Evolutionary conservation across 2,888 invertebrate species (phyloP).

Genomic region (Athalia rosae): DNA sequence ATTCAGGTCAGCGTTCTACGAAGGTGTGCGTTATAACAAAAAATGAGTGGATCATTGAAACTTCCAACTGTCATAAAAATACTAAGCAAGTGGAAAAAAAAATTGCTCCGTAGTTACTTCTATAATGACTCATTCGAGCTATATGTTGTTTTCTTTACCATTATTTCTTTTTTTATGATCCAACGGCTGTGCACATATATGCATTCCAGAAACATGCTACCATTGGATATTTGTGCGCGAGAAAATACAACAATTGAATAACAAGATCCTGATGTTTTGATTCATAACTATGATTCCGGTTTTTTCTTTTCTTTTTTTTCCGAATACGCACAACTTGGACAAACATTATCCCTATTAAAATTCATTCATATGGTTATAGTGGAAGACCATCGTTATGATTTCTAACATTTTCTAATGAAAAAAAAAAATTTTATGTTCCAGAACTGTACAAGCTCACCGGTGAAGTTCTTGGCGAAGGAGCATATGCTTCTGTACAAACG

Average conservation of each 20-base stretch:
- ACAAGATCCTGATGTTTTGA: constrained; percentile 14
- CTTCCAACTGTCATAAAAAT: too few relatives aligned
- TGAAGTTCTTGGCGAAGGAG: constrained; percentile 96
- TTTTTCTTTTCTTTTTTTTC: neutral
- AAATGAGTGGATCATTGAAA: too few relatives aligned
- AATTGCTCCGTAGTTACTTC: too few relatives aligned
- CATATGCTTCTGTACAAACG: constrained; percentile 96
- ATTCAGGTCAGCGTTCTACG: too few relatives aligned
- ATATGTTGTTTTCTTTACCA: neutral
- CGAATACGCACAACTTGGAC: too few relatives aligned
- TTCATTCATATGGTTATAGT: neutral
- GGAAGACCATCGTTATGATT: constrained; percentile 21
- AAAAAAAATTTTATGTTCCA: constrained; percentile 75
- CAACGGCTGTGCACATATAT: neutral
- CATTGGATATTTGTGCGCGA: neutral
- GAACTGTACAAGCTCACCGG: constrained; percentile 97
- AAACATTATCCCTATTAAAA: neutral
- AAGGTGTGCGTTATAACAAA: too few relatives aligned
- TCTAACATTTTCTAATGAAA: neutral
- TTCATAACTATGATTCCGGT: neutral
- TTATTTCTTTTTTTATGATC: neutral
- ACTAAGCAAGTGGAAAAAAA: too few relatives aligned
- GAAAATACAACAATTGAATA: constrained; percentile 4
- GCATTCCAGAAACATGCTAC: neutral
- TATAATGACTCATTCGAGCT: too few relatives aligned